A percentile compares a stretch with the other conserved stretches of the same genome.
phyloP scores from a whole-genome alignment of 2,888 invertebrate species.

The Machimus rusticus region DNA sequence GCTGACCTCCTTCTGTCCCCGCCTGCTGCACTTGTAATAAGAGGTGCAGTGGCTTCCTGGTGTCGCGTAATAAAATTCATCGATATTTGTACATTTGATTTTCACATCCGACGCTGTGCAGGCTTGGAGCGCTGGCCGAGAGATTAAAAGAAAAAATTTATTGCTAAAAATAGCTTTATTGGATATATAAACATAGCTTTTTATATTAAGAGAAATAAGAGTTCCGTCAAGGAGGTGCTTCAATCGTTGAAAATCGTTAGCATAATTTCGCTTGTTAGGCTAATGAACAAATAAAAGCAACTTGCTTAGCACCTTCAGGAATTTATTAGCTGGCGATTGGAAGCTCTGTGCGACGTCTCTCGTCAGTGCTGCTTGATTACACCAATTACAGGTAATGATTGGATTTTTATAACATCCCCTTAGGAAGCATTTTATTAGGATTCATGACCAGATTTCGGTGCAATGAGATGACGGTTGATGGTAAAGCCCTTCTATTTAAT shows the following conservation, averaged over 20 bases:
- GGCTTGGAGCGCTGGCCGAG: neutral
- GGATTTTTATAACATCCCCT: conserved; percentile 8
- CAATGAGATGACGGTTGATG: neutral
- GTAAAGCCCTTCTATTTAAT: neutral
- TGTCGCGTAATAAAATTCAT: conserved; percentile 63
- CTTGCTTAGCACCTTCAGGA: neutral
- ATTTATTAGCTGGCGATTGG: neutral
- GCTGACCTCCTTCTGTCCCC: conserved; percentile 58
- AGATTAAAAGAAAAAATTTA: neutral
- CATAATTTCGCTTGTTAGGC: neutral
- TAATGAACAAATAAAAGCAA: neutral
- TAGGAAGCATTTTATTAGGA: neutral
- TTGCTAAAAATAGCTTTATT: neutral
- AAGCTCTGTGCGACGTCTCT: neutral
- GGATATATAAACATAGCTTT: neutral
- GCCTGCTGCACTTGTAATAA: conserved; percentile 66
- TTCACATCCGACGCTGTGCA: conserved; percentile 46
- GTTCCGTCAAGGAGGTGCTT: neutral
- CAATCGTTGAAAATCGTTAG: neutral
- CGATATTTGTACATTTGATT: conserved; percentile 53
- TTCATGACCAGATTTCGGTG: neutral
- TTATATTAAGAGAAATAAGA: neutral
- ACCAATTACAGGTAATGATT: conserved; percentile 25
- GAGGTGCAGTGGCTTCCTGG: conserved; percentile 68
- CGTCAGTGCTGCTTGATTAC: neutral